A percentile compares a stretch with the other conserved stretches of the same genome.
Evolutionary conservation across 2,113 vertebrate species (phyloP).

Genomic region (Pygoscelis antarcticus): DNA sequence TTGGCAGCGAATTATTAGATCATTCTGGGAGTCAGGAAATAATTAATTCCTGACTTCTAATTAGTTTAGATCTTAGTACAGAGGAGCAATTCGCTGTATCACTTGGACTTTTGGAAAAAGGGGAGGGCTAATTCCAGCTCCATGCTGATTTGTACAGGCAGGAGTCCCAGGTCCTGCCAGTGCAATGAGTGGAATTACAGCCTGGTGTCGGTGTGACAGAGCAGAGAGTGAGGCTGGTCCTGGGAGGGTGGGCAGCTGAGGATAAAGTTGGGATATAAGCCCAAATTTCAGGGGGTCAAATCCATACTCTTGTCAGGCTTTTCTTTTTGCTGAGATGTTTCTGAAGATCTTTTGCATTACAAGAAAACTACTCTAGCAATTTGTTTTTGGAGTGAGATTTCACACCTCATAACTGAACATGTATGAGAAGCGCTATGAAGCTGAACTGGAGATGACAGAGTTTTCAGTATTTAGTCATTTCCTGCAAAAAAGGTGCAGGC

Average conservation of each 20-base stretch:
- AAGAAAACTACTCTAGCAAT: not conserved
- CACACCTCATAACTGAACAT: not conserved
- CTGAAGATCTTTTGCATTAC: not conserved
- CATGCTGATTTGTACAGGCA: not conserved
- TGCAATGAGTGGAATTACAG: not conserved
- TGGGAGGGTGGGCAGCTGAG: not conserved
- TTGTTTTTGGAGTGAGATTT: slow-evolving; percentile 23
- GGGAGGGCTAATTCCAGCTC: not conserved
- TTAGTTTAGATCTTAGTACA: not conserved
- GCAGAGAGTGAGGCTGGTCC: not conserved
- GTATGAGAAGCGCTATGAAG: not conserved
- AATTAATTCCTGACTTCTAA: not conserved
- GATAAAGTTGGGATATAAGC: not conserved
- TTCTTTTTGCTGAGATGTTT: not conserved
- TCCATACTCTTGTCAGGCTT: not conserved
- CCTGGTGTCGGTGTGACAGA: not conserved
- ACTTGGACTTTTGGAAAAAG: not conserved
- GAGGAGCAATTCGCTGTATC: not conserved
- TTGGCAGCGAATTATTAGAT: not conserved
- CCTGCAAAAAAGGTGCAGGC: not conserved
- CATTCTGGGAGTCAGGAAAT: not conserved
- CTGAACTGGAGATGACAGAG: not conserved
- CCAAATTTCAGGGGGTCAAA: not conserved
- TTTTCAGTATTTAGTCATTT: slow-evolving; percentile 48
- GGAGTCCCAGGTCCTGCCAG: not conserved